Evolutionary conservation across 1,140 invertebrate species (phyloP).

Genomic region (Zelostemma sp.): DNA sequence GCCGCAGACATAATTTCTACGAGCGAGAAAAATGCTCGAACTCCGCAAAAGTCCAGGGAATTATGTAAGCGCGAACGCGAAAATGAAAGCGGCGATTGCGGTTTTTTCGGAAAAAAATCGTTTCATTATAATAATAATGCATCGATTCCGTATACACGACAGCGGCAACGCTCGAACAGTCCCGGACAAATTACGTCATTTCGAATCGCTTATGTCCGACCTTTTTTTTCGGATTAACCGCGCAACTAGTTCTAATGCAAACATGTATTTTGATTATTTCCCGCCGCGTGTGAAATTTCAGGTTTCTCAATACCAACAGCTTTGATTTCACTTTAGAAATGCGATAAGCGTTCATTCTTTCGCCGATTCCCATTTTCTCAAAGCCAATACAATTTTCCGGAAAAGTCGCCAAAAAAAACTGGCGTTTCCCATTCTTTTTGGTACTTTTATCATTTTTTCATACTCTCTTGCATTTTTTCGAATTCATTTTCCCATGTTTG

Average conservation of each 20-base stretch:
- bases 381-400: too few species aligned
- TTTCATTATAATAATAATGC: slow-evolving; percentile 1
- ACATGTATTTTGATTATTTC: background rate
- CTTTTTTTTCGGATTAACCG: background rate
- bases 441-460: too few species aligned
- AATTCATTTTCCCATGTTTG: too few species aligned
- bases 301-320: too few species aligned
- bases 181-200: slow-evolving; percentile 3
- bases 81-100: background rate
- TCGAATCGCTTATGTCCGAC: background rate
- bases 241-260: slow-evolving; percentile 1
- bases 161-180: background rate
- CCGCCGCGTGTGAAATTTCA: too few species aligned
- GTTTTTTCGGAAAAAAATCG: background rate
- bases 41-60: background rate
- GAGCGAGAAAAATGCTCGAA: background rate
- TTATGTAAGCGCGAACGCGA: background rate
- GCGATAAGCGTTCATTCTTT: too few species aligned
- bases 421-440: too few species aligned
- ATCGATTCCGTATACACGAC: background rate
- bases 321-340: too few species aligned
- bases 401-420: too few species aligned
- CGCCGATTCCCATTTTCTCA: too few species aligned
- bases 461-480: too few species aligned
- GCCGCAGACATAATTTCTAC: background rate